Conservation (phyloP, 2,113 vertebrate genomes). For the Dromiciops gliroides region DNA sequence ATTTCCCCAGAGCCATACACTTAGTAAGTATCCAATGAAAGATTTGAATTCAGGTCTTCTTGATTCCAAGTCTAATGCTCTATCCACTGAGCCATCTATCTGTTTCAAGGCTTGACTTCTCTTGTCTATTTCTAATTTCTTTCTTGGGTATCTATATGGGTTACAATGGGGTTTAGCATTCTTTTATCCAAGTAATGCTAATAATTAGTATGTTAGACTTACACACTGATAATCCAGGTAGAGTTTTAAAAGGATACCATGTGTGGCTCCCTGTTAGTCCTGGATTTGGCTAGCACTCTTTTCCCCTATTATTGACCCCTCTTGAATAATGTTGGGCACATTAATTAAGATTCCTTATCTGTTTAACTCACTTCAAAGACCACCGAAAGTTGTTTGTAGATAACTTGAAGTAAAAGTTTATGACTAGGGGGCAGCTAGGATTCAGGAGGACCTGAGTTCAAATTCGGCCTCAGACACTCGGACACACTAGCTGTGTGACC, state of each 20-base stretch:
- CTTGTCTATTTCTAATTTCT: neutral
- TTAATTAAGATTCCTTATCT: neutral
- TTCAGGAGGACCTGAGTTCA: no score
- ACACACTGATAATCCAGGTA: neutral
- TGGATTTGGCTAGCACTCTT: neutral
- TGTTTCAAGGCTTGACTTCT: neutral
- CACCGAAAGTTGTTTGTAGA: neutral
- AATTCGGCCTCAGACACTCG: no score
- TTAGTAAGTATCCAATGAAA: neutral
- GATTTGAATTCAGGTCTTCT: neutral
- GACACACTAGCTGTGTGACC: no score
- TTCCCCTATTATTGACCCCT: neutral
- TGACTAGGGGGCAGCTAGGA: no score
- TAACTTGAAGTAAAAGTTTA: constrained; percentile 15
- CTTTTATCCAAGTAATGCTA: neutral
- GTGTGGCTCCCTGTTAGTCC: neutral
- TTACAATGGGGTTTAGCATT: neutral
- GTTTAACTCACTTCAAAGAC: neutral
- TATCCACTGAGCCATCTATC: neutral
- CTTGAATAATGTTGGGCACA: neutral
- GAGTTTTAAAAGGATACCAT: neutral
- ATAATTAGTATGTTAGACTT: neutral
- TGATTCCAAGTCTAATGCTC: neutral
- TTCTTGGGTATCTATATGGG: neutral
- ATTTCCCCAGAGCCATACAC: neutral